These are phyloP conservation scores for Saccostrea echinata DNA, from an alignment of 1,140 invertebrate genomes.

Conservation along the genomic window DNA sequence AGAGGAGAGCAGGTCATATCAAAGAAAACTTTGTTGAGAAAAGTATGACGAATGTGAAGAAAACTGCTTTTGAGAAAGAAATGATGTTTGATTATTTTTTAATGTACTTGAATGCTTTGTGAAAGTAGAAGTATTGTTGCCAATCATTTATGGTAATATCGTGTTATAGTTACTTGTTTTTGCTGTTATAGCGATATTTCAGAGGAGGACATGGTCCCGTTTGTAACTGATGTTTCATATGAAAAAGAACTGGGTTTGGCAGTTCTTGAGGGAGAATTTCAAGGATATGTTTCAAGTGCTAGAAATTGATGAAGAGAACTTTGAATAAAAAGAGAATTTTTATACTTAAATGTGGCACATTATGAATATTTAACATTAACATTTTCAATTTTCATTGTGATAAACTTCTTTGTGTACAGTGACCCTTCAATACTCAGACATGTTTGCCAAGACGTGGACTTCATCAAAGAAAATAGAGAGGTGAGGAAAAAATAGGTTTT, in stretches of 20 bases:
- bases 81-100: conserved; percentile 21
- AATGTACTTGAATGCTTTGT: neutral
- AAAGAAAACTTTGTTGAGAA: conserved; percentile 5
- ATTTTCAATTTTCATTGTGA: too few relatives aligned
- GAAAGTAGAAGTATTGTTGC: neutral
- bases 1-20: conserved; percentile 2
- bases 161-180: neutral
- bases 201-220: neutral
- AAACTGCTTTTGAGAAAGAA: conserved; percentile 28
- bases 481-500: too few relatives aligned
- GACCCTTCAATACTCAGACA: too few relatives aligned
- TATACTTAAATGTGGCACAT: too few relatives aligned
- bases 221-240: neutral
- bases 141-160: neutral
- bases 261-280: neutral
- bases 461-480: too few relatives aligned
- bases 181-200: neutral
- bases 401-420: too few relatives aligned
- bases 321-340: too few relatives aligned
- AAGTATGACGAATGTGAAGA: neutral
- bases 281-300: neutral
- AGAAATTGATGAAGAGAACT: neutral
- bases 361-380: too few relatives aligned
- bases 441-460: too few relatives aligned
- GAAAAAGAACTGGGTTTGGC: neutral